Percentiles rank a stretch among this genome's conserved stretches.
These are phyloP conservation scores for Octopus sinensis DNA, from an alignment of 1,140 invertebrate species.

Conservation along the genomic window DNA sequence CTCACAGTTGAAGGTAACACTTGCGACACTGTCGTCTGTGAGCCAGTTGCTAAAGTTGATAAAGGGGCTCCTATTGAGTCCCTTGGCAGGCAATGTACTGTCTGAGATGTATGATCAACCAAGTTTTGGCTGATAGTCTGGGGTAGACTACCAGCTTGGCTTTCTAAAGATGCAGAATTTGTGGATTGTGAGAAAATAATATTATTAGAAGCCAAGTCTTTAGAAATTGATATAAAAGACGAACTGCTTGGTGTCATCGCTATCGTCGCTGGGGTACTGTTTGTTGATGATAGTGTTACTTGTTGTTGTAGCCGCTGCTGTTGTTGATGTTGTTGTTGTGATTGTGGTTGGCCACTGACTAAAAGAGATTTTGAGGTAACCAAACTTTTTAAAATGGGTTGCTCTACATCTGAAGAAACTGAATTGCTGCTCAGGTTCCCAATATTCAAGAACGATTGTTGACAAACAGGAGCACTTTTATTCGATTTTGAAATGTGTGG, in stretches of 20 bases:
- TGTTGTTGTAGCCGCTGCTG: no score
- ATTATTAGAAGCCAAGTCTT: no score
- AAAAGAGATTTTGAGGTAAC: no score
- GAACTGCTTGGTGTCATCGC: no score
- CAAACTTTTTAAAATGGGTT: no score
- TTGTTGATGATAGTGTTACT: no score
- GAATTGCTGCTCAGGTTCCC: background rate
- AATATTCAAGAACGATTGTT: background rate
- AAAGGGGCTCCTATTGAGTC: slow-evolving; percentile 62
- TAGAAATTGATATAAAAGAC: no score
- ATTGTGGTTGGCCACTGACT: no score
- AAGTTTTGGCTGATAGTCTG: background rate
- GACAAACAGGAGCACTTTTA: background rate
- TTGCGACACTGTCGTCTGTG: slow-evolving; percentile 7
- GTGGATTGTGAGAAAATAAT: no score
- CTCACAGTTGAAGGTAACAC: background rate
- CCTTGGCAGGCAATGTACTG: background rate
- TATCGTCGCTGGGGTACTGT: no score
- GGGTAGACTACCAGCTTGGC: background rate
- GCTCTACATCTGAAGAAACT: no score
- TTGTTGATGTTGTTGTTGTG: no score
- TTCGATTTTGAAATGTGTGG: background rate
- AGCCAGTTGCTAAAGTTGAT: background rate
- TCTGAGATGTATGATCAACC: background rate
- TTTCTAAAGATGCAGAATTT: background rate